Percentiles rank a stretch among this genome's conserved stretches.
Evolutionary conservation across 2,888 invertebrate genomes (phyloP).

Genomic region (Ormyrus labotus): DNA sequence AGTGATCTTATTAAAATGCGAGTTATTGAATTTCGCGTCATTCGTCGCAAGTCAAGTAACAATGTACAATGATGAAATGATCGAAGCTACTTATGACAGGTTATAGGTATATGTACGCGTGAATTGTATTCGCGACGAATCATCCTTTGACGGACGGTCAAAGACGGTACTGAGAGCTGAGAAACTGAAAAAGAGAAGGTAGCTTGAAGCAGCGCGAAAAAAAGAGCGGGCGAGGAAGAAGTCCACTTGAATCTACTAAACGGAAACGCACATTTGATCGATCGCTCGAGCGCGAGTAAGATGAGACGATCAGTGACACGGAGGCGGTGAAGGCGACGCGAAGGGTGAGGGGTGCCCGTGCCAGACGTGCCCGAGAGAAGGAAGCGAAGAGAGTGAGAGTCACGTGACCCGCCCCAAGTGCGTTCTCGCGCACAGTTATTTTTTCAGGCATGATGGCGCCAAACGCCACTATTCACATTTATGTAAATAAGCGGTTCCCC

Average conservation of each 20-base stretch:
- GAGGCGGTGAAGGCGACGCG: background rate
- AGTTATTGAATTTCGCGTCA: no score
- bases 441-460: slow-evolving; percentile 80
- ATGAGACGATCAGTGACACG: background rate
- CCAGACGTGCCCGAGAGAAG: background rate
- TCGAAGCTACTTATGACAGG: no score
- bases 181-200: background rate
- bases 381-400: slow-evolving; percentile 25
- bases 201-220: slow-evolving; percentile 1
- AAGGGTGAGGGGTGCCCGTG: background rate
- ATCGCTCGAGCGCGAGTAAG: slow-evolving; percentile 30
- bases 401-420: slow-evolving; percentile 75
- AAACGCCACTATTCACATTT: slow-evolving; percentile 77
- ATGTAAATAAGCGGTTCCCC: slow-evolving; percentile 74
- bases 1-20: no score
- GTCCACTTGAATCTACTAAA: background rate
- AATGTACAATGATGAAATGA: no score
- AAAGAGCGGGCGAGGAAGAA: slow-evolving; percentile 8
- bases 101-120: no score
- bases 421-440: slow-evolving; percentile 66
- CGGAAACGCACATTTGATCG: slow-evolving; percentile 33
- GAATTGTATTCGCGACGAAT: no score
- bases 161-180: no score
- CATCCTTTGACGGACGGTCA: no score
- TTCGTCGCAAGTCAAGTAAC: no score